phyloP scores from a whole-genome alignment of 2,888 invertebrate genomes.

The Ryuthela nishihirai region DNA sequence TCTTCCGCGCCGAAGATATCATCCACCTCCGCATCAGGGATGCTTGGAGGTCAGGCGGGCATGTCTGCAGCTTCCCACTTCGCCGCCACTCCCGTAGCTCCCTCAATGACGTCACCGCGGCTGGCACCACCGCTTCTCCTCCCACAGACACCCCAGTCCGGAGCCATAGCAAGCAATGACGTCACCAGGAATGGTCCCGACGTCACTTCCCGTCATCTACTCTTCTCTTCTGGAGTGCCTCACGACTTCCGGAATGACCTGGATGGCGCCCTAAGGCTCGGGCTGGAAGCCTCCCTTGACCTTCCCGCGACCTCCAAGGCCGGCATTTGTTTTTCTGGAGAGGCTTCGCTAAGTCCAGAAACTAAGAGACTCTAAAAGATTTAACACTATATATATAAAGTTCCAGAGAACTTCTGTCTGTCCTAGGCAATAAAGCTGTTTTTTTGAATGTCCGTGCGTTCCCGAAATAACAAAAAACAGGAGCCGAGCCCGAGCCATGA shows the following conservation, averaged over 20 bases:
- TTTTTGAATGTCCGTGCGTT: background rate
- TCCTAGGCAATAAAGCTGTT: background rate
- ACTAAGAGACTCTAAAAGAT: conserved; percentile 35
- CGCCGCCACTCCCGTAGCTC: conserved; percentile 30
- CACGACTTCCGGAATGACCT: conserved; percentile 29
- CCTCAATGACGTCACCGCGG: conserved; percentile 29
- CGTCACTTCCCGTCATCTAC: conserved; percentile 26
- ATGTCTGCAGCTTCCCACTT: conserved; percentile 19
- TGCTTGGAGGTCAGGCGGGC: background rate
- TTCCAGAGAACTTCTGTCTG: background rate
- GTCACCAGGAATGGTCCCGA: conserved; percentile 25
- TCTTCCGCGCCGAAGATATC: conserved; percentile 12
- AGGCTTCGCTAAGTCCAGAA: conserved; percentile 37
- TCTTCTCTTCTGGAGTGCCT: conserved; percentile 22
- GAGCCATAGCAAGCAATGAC: conserved; percentile 16
- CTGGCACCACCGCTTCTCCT: conserved; percentile 29
- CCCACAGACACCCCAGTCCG: conserved; percentile 15
- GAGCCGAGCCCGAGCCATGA: conserved; percentile 35
- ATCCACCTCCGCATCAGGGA: conserved; percentile 8
- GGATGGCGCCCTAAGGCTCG: conserved; percentile 31
- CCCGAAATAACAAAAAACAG: background rate
- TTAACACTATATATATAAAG: background rate
- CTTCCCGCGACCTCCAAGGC: conserved; percentile 32
- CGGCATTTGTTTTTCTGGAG: conserved; percentile 34
- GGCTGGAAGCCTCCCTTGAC: conserved; percentile 31